Conservation (phyloP, 2,797 vertebrate species). For the Schizopygopsis pylzovi region DNA sequence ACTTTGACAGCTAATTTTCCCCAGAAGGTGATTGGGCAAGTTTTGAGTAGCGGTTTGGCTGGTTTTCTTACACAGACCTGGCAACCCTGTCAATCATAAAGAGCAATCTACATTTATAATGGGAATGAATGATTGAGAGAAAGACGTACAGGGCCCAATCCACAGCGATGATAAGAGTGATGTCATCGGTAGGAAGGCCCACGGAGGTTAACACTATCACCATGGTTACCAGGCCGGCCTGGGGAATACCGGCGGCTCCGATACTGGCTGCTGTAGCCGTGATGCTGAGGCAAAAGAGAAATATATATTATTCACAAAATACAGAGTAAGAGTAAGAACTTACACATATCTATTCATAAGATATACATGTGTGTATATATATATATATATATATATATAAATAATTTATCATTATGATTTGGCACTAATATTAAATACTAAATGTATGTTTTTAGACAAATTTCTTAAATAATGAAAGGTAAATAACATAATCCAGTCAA, state of each 20-base stretch:
- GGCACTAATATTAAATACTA: too few relatives aligned
- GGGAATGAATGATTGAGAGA: not conserved
- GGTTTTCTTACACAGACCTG: not conserved
- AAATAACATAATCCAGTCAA: not conserved
- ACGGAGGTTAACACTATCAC: constrained; percentile 98
- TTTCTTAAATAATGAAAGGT: not conserved
- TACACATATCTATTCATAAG: not conserved
- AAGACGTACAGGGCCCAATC: constrained; percentile 95
- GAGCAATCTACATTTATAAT: not conserved
- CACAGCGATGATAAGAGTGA: constrained; percentile 94
- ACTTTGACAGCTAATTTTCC: not conserved
- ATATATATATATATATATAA: too few relatives aligned
- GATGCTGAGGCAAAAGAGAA: constrained; percentile 79
- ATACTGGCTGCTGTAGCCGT: constrained; percentile 98
- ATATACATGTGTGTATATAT: not conserved
- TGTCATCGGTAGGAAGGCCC: constrained; percentile 96
- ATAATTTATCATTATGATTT: not conserved
- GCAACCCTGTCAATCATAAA: not conserved
- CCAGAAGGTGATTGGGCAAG: not conserved
- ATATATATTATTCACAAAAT: not conserved
- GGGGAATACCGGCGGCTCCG: constrained; percentile 95
- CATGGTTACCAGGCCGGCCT: constrained; percentile 98
- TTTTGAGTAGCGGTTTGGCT: not conserved
- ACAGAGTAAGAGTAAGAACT: not conserved
- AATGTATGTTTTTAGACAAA: too few relatives aligned